phyloP scores from a whole-genome alignment of 2,888 invertebrate genomes.

The Scaptomyza cyrtandrae region DNA sequence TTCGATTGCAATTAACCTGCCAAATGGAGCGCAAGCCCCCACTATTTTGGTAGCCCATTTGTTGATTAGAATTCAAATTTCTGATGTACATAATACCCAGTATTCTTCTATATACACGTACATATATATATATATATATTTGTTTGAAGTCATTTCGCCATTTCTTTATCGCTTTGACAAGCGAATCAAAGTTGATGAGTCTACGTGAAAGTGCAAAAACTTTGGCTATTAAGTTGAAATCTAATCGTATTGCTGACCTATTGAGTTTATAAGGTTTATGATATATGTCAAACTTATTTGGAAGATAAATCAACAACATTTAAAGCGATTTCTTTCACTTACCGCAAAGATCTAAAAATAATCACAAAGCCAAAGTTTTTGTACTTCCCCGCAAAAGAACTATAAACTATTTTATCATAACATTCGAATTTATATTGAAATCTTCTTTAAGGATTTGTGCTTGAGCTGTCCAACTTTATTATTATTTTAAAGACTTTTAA shows the following conservation, averaged over 20 bases:
- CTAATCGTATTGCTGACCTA: not conserved
- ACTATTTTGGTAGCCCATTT: constrained; percentile 30
- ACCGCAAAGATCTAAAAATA: not conserved
- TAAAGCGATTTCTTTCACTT: not conserved
- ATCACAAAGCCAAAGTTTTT: not conserved
- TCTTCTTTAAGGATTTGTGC: not conserved
- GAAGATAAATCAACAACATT: no score
- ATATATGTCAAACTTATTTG: not conserved
- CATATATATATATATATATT: not conserved
- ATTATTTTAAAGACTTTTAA: not conserved
- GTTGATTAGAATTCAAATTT: constrained; percentile 53
- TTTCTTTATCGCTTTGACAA: constrained; percentile 35
- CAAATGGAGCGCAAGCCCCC: constrained; percentile 57
- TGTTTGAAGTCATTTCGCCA: not conserved
- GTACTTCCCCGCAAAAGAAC: not conserved
- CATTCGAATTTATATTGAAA: not conserved
- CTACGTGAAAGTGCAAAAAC: constrained; percentile 2
- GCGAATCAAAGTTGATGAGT: not conserved
- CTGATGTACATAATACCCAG: not conserved
- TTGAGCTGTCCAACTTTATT: not conserved
- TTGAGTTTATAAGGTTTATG: not conserved
- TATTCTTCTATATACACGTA: no score
- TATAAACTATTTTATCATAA: not conserved
- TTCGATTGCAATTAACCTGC: constrained; percentile 59
- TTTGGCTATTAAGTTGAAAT: no score